Conservation (phyloP, 1,140 invertebrate species). For the Hycleus phaleratus region DNA sequence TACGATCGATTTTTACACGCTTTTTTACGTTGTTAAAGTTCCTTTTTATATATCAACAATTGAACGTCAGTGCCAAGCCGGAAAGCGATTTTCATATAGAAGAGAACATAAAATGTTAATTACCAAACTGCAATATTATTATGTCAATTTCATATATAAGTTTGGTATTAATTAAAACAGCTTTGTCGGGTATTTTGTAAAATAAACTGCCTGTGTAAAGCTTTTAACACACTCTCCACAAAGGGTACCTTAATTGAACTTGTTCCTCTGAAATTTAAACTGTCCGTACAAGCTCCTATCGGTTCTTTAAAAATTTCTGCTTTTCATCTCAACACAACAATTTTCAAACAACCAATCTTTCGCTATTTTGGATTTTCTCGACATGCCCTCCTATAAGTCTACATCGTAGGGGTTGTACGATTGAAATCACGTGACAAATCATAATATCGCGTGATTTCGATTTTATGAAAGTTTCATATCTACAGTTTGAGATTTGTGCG, state of each 20-base stretch:
- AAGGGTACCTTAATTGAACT: neutral
- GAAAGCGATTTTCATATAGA: too few relatives aligned
- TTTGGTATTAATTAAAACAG: neutral
- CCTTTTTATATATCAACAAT: too few relatives aligned
- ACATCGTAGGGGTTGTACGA: neutral
- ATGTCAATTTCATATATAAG: constrained; percentile 4
- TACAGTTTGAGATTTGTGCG: constrained; percentile 4
- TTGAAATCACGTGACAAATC: constrained; percentile 15
- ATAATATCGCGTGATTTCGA: constrained; percentile 13
- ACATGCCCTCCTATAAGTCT: too few relatives aligned
- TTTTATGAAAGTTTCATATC: constrained; percentile 14
- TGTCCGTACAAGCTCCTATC: too few relatives aligned
- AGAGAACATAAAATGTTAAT: constrained; percentile 11
- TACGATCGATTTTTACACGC: too few relatives aligned
- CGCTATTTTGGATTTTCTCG: too few relatives aligned
- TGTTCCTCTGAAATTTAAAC: too few relatives aligned
- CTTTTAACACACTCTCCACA: neutral
- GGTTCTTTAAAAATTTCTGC: too few relatives aligned
- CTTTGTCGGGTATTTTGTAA: neutral
- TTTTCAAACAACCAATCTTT: too few relatives aligned
- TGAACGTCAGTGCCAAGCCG: too few relatives aligned
- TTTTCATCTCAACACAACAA: too few relatives aligned
- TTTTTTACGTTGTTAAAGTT: too few relatives aligned
- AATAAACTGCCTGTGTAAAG: neutral
- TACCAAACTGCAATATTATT: constrained; percentile 1